These are phyloP conservation scores for Sylvilagus bachmani DNA, from an alignment of 2,113 vertebrate genomes.

Conservation along the genomic window DNA sequence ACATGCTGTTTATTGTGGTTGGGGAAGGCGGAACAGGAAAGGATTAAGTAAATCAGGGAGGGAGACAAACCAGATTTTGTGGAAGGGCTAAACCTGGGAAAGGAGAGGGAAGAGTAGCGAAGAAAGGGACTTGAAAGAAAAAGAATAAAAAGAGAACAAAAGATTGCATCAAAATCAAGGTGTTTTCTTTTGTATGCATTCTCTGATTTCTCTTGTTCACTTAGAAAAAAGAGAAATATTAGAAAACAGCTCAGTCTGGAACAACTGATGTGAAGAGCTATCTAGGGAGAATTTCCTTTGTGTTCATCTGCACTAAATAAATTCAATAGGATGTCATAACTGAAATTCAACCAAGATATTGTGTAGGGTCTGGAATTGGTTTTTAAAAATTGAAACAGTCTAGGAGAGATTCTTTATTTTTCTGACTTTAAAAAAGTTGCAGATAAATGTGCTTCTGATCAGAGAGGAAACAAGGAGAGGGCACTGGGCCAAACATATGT, in stretches of 20 bases:
- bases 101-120: not conserved
- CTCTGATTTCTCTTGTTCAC: not conserved
- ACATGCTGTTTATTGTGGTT: not conserved
- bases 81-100: not conserved
- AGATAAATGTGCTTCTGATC: slow-evolving; percentile 82
- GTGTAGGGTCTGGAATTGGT: slow-evolving; percentile 66
- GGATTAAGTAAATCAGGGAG: not conserved
- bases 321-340: slow-evolving; percentile 51
- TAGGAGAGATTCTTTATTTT: slow-evolving; percentile 63
- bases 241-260: slow-evolving; percentile 22
- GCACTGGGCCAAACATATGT: slow-evolving; percentile 82
- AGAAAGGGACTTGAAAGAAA: not conserved
- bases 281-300: slow-evolving; percentile 53
- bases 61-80: not conserved
- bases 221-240: slow-evolving; percentile 7
- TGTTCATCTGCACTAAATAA: slow-evolving; percentile 54
- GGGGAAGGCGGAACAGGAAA: not conserved
- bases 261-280: not conserved
- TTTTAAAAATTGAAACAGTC: slow-evolving; percentile 69
- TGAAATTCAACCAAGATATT: slow-evolving; percentile 64
- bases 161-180: not conserved
- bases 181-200: too few relatives aligned
- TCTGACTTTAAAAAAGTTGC: slow-evolving; percentile 66
- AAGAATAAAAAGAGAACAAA: slow-evolving; percentile 21
- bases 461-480: slow-evolving; percentile 72